Base-by-base conservation (phyloP, 1,140 invertebrate genomes). In the Bicyclus anynana region DNA sequence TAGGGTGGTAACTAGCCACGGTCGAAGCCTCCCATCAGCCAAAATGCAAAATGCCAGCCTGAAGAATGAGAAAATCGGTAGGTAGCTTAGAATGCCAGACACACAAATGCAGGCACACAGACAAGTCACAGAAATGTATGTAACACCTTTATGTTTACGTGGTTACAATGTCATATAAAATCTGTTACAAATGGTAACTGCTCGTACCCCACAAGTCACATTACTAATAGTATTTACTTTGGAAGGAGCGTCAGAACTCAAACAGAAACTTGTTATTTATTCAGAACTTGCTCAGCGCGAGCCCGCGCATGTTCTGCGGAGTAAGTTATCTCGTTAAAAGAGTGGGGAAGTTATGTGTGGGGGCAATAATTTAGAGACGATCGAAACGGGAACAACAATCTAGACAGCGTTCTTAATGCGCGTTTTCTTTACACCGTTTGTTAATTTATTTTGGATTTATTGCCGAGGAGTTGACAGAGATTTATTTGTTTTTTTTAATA, bases 331-430 rank as follows among this genome's bases (percentile, higher is more conserved):
- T 44, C 40, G 40, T 44, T 44, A 44, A 44, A 44, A 20, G 18
- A 14, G 17, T 5, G 20, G 40, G 40, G 20, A 20, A 44, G 40
- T 44, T 44, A 44, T 44, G 16, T 44, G 16, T 44, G 20, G 40
- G 17, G 20, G 40, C 40, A 44, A 44, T 44, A 44, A 44, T 16
- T 44, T 44, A 44, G 40, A 20, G 14, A 2, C 40, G 40, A 44
- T 44, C 40, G 40, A 40, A 52, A 33, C 18, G 37, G 35, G 50
- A 40, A 52, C 29, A 52, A 52, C 38, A 52, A 52, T 52, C 20
- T 40, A 52, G 50, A 40, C 16, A 44, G 40, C 17, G 10, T 17
- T 44, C 16, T 20, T 44, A 44, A 20, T 44, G 18, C 16, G 40
- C 20, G 40, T 16, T 17, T 20, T 44, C 1, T 44, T 44, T 44